Percentiles rank a stretch among this genome's conserved stretches.
Evolutionary conservation across 1,140 invertebrate genomes (phyloP).

Genomic region (Monomorium pharaonis): DNA sequence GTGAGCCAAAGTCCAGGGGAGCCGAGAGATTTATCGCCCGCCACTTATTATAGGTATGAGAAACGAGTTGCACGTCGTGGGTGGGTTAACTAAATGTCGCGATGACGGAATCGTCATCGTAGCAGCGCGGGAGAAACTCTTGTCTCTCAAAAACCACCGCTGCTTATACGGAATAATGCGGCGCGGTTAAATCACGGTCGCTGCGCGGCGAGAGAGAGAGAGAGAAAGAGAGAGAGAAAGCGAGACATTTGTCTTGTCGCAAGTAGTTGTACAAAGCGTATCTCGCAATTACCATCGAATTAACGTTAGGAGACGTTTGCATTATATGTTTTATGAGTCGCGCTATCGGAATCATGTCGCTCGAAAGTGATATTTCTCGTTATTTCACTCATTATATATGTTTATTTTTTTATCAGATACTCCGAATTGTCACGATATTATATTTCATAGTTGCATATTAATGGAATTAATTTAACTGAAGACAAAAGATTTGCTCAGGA

Average conservation of each 20-base stretch:
- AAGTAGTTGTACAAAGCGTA: not conserved
- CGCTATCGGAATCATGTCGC: not conserved
- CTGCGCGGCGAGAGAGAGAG: too few species aligned
- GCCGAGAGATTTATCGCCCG: constrained; percentile 76
- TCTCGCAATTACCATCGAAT: not conserved
- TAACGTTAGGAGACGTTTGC: not conserved
- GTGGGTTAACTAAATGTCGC: constrained; percentile 59
- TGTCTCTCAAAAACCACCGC: not conserved
- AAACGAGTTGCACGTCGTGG: constrained; percentile 69
- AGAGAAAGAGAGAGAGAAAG: too few species aligned
- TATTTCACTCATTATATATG: not conserved
- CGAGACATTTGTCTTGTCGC: constrained; percentile 18
- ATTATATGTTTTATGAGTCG: not conserved
- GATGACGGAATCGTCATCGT: constrained; percentile 46
- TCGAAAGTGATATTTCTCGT: not conserved
- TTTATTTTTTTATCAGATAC: not conserved
- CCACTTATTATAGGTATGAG: constrained; percentile 74
- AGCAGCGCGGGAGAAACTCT: constrained; percentile 5
- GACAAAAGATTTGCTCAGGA: not conserved
- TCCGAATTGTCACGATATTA: not conserved
- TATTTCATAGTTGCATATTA: not conserved
- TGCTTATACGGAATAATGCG: constrained; percentile 22
- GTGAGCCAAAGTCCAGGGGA: constrained; percentile 60
- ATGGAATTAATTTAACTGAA: not conserved
- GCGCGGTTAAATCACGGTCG: not conserved